Base-by-base conservation (phyloP, 30 jellyfish, hydroid and myxozoan species). In the Aurelia sp. region DNA sequence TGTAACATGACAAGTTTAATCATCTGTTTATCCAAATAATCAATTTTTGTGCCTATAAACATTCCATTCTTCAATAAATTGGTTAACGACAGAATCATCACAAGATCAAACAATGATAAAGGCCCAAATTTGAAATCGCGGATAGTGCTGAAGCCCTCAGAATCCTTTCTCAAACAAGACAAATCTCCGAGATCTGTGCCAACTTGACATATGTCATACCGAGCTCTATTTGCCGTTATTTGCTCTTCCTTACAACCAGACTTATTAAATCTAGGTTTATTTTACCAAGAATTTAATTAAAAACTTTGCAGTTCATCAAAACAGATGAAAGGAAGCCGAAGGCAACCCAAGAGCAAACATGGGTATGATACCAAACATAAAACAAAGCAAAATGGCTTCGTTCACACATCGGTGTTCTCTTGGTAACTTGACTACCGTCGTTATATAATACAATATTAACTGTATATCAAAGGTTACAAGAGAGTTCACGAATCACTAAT, bases 211-310 rank as follows among this genome's bases (percentile, higher is more conserved):
- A 70, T 20, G 55, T n/a, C 75, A 58, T 64, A 70, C 70, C 60
- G 18, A 78, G 68, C 75, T 81, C 27, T 4, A 18, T 78, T 33
- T 18, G 71, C 17, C 72, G 41, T 37, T 71, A 55, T 82, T 60
- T 71, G 91, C 66, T 44, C 85, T 57, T 8, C 59, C 35, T 19
- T 70, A 74, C 22, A 70, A 58, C 85, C 18, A 82, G 91, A 82
- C 91, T 70, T 82, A 82, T 82, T 82, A 82, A 82, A 69, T 70
- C 91, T 82, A 71, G 85, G 91, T 82, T 82, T 82, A 74, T 82
- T 82, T 82, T 82, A 59, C 91, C 91, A 82, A 82, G 91, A 82
- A 82, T 82, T 82, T 82, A 82, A 82, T 82, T 82, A 82, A 82
- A 82, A 82, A 44, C 91, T 70, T 69, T 69, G 91, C 78, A 82